Evolutionary conservation across 2,797 vertebrate genomes (phyloP).

Genomic region (Sarcophilus harrisii): DNA sequence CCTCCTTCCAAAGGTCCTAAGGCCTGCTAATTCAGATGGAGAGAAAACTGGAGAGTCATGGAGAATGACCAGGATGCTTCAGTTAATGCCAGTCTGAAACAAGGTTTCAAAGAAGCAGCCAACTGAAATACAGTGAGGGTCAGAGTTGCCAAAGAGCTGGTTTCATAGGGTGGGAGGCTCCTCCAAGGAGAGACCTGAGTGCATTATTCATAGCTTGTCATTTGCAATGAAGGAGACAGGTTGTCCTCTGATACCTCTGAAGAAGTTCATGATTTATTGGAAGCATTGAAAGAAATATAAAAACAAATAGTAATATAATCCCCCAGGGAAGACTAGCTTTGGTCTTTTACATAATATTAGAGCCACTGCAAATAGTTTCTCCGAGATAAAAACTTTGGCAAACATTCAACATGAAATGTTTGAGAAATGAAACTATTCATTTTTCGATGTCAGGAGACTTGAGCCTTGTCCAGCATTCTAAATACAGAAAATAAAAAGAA

Average conservation of each 20-base stretch:
- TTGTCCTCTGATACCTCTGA: conserved; percentile 78
- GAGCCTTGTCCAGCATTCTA: conserved; percentile 67
- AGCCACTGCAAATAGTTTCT: conserved; percentile 80
- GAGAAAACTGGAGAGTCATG: neutral
- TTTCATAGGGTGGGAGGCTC: neutral
- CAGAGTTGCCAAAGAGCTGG: neutral
- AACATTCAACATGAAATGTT: conserved; percentile 79
- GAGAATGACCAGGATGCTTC: neutral
- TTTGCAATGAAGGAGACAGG: conserved; percentile 78
- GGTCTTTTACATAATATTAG: conserved; percentile 79
- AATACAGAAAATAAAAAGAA: conserved; percentile 58
- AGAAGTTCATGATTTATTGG: conserved; percentile 82
- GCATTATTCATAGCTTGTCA: conserved; percentile 82
- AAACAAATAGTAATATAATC: conserved; percentile 81
- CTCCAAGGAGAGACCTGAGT: conserved; percentile 42
- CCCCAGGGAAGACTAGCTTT: conserved; percentile 64
- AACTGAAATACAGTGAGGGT: conserved; percentile 20
- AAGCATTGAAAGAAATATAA: conserved; percentile 81
- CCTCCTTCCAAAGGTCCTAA: neutral
- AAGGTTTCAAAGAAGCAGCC: neutral
- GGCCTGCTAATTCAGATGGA: neutral
- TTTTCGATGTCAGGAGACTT: conserved; percentile 75
- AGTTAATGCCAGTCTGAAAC: neutral
- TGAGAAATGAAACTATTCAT: conserved; percentile 80
- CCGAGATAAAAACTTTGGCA: conserved; percentile 82